phyloP scores from a whole-genome alignment of 2,113 vertebrate genomes.

The Sturnus vulgaris region DNA sequence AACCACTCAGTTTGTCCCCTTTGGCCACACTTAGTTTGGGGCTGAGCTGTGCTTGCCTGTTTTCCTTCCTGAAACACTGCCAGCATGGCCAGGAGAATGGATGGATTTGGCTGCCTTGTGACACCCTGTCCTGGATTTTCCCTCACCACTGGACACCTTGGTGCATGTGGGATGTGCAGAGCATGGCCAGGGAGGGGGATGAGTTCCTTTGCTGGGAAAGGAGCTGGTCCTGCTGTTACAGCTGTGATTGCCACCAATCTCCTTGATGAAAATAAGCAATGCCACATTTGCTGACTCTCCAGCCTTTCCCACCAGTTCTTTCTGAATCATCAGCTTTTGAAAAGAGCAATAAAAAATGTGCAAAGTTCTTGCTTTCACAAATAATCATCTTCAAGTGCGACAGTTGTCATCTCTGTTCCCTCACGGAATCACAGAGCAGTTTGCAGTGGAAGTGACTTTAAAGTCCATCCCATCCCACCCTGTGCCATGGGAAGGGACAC shows the following conservation, averaged over 20 bases:
- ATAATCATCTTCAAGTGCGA: not conserved
- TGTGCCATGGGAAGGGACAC: not conserved
- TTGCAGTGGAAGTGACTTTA: not conserved
- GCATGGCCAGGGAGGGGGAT: not conserved
- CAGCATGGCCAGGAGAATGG: not conserved
- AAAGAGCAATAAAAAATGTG: not conserved
- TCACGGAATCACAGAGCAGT: not conserved
- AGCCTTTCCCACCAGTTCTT: not conserved
- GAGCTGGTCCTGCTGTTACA: not conserved
- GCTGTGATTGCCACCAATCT: not conserved
- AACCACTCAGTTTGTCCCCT: rapidly evolving
- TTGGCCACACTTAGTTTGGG: rapidly evolving
- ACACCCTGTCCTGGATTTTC: not conserved
- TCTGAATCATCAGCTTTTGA: not conserved
- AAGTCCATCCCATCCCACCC: no score
- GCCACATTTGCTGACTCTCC: not conserved
- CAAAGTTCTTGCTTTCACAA: not conserved
- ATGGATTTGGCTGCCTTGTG: not conserved
- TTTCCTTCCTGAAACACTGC: not conserved
- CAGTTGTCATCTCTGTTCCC: not conserved
- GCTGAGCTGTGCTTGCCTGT: not conserved
- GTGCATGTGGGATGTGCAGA: not conserved
- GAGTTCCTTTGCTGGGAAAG: not conserved
- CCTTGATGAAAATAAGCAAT: not conserved
- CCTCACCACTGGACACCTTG: not conserved